phyloP scores from a whole-genome alignment of 2,888 invertebrate genomes.

The Dryobota labecula region DNA sequence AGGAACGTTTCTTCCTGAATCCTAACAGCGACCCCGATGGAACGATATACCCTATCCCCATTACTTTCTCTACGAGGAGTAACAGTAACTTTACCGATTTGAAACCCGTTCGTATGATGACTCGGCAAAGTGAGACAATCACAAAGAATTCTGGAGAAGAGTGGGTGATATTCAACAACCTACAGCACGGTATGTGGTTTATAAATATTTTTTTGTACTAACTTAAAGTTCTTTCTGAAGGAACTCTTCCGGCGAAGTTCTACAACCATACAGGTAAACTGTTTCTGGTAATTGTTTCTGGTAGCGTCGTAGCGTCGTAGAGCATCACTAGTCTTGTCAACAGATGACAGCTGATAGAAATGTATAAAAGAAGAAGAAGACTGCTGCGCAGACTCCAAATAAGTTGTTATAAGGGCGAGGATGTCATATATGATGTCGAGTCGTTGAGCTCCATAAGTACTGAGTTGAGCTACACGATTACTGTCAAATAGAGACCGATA shows the following conservation, averaged over 20 bases:
- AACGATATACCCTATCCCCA: constrained; percentile 85
- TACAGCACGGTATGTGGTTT: constrained; percentile 90
- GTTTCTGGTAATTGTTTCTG: no score
- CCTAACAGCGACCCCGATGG: constrained; percentile 74
- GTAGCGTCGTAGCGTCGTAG: no score
- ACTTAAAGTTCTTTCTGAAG: background rate
- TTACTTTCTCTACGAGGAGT: constrained; percentile 81
- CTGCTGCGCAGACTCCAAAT: no score
- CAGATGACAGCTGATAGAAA: no score
- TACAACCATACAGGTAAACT: background rate
- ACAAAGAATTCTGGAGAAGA: constrained; percentile 77
- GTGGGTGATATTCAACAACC: constrained; percentile 92
- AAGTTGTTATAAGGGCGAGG: no score
- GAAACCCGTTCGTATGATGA: constrained; percentile 86
- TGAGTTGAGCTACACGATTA: no score
- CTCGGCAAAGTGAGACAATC: constrained; percentile 75
- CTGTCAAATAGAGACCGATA: no score
- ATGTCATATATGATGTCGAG: no score
- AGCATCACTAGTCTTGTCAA: no score
- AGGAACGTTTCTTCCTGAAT: constrained; percentile 91
- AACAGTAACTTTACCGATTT: constrained; percentile 78
- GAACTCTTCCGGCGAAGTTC: background rate
- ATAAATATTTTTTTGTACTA: background rate
- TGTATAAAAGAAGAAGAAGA: no score
- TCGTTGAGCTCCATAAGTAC: no score